A percentile compares a stretch with the other conserved stretches of the same genome.
phyloP scores from a whole-genome alignment of 2,888 invertebrate species.

The Macrophya annulata region DNA sequence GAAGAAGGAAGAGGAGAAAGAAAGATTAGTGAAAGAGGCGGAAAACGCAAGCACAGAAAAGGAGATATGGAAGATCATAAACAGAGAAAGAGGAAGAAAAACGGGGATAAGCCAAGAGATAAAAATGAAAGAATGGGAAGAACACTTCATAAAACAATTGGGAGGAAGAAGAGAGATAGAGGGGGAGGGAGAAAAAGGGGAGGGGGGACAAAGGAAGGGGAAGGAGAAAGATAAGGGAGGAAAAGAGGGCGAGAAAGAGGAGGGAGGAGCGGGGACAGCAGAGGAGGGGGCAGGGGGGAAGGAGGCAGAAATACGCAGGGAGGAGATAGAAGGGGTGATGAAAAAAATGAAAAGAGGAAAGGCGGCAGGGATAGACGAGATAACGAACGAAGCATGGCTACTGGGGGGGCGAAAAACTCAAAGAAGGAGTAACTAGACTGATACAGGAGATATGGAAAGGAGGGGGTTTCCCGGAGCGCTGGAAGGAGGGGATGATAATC shows the following conservation, averaged over 20 bases:
- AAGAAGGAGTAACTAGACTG: neutral
- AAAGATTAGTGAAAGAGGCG: neutral
- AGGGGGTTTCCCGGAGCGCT: neutral
- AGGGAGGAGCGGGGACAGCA: neutral
- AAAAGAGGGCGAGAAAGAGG: neutral
- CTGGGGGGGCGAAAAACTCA: neutral
- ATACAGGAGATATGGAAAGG: neutral
- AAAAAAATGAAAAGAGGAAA: neutral
- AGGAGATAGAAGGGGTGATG: neutral
- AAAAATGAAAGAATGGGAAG: no score
- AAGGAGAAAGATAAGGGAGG: conserved; percentile 9
- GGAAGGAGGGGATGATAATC: neutral
- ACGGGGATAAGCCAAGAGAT: no score
- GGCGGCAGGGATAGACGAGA: neutral
- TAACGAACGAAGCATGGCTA: neutral
- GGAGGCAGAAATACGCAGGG: neutral
- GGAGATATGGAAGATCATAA: conserved; percentile 3
- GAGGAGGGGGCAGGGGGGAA: neutral
- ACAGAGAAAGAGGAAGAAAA: conserved; percentile 8
- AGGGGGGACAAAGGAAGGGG: neutral
- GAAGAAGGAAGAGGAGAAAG: neutral
- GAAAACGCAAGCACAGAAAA: neutral
- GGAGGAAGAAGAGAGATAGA: no score
- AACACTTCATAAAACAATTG: no score
- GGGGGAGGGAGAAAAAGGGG: no score